A percentile compares a stretch with the other conserved stretches of the same genome.
These are phyloP conservation scores for Terrapene triunguis DNA, from an alignment of 2,113 vertebrate species.

Conservation along the genomic window DNA sequence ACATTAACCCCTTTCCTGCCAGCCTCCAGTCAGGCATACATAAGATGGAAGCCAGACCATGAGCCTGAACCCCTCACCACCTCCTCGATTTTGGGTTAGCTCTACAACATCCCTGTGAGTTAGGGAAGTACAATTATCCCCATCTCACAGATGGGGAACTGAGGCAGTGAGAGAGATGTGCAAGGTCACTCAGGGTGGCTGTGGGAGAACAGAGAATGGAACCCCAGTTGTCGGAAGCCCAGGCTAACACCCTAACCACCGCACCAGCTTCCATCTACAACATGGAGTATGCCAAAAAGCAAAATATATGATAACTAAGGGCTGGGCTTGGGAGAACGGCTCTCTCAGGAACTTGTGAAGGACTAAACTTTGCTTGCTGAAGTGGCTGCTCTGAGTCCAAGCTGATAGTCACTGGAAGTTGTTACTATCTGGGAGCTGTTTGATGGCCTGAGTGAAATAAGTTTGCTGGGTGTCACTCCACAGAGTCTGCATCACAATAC, in stretches of 20 bases:
- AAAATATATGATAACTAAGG: not conserved
- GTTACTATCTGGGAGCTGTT: not conserved
- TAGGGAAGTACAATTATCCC: not conserved
- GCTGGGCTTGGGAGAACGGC: not conserved
- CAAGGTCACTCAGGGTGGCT: not conserved
- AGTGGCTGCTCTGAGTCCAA: not conserved
- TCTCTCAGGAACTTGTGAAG: not conserved
- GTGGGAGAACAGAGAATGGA: not conserved
- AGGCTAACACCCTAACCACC: not conserved
- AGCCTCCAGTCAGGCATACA: not conserved
- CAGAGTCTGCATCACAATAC: not conserved
- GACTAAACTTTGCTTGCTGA: not conserved
- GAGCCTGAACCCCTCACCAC: not conserved
- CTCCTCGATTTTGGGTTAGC: not conserved
- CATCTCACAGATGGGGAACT: not conserved
- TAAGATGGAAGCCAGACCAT: not conserved
- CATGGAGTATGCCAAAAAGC: not conserved
- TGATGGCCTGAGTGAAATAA: not conserved
- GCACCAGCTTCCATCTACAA: not conserved
- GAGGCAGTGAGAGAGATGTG: not conserved
- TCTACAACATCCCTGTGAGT: not conserved
- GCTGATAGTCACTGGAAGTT: not conserved
- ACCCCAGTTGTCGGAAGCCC: not conserved
- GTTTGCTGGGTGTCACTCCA: not conserved
- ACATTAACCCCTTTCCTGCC: not conserved